Percentiles rank a stretch among this genome's conserved stretches.
Conservation (phyloP, 2,797 vertebrate genomes). For the Anabas testudineus region DNA sequence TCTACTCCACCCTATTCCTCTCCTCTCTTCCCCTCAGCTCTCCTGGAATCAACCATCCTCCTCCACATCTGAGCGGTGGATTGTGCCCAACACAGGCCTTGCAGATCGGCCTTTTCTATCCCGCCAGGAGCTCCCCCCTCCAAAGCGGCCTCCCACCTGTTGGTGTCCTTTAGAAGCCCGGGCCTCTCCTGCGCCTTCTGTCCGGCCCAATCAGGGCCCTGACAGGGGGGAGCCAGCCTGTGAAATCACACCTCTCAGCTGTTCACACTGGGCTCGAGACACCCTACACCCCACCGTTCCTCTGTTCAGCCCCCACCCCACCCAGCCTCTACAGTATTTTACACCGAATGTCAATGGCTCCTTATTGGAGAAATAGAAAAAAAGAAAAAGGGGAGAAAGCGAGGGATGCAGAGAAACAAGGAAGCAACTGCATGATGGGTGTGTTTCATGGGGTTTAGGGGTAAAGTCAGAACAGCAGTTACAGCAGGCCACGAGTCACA, state of each 20-base stretch:
- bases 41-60: constrained; percentile 70
- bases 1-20: constrained; percentile 31
- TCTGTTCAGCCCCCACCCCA: constrained; percentile 59
- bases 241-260: constrained; percentile 97
- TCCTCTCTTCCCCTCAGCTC: constrained; percentile 51
- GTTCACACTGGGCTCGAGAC: constrained; percentile 88
- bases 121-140: constrained; percentile 82
- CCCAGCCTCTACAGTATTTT: constrained; percentile 75
- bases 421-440: constrained; percentile 75
- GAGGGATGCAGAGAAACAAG: constrained; percentile 57
- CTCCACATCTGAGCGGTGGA: constrained; percentile 72
- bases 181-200: constrained; percentile 92
- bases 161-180: constrained; percentile 92
- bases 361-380: constrained; percentile 67
- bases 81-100: constrained; percentile 82
- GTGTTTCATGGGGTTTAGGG: constrained; percentile 76
- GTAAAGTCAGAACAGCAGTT: constrained; percentile 66
- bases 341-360: constrained; percentile 79
- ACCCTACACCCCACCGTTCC: constrained; percentile 84
- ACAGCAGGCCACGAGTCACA: constrained; percentile 58
- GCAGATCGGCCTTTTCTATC: constrained; percentile 86
- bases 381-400: constrained; percentile 37
- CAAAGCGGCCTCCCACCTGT: constrained; percentile 91
- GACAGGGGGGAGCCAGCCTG: constrained; percentile 89
- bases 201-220: constrained; percentile 94